phyloP scores from a whole-genome alignment of 1,140 invertebrate genomes.

The Anthonomus grandis region DNA sequence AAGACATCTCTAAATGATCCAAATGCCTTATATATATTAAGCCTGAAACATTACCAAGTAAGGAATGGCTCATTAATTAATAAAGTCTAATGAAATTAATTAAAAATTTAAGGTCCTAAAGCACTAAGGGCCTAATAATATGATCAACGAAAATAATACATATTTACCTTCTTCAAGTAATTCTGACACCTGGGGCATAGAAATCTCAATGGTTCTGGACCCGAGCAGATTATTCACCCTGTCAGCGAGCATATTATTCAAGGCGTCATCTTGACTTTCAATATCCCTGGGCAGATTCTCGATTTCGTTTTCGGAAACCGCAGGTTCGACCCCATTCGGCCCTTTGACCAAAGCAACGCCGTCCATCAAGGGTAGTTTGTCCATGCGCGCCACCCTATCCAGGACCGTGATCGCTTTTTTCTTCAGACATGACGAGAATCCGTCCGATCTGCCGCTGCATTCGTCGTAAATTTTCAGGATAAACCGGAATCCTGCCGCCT shows the following conservation, averaged over 20 bases:
- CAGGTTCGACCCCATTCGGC: conserved; percentile 44
- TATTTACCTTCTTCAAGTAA: conserved; percentile 66
- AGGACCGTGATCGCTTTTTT: conserved; percentile 75
- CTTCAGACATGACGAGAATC: conserved; percentile 70
- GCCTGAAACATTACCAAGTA: too few species aligned
- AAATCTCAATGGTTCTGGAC: conserved; percentile 69
- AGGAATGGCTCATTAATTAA: too few species aligned
- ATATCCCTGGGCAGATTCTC: conserved; percentile 61
- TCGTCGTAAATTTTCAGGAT: conserved; percentile 61
- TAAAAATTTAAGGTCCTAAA: too few species aligned
- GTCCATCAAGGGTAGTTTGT: conserved; percentile 62
- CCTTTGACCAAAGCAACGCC: conserved; percentile 62
- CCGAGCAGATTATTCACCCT: conserved; percentile 67
- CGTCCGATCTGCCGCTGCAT: conserved; percentile 56
- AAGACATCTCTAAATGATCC: too few species aligned
- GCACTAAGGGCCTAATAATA: too few species aligned
- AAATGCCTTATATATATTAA: too few species aligned
- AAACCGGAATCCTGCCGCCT: conserved; percentile 54
- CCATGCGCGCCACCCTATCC: conserved; percentile 66
- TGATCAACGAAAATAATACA: too few species aligned
- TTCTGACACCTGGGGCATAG: conserved; percentile 63
- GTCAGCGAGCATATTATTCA: conserved; percentile 68
- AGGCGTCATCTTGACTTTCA: conserved; percentile 60
- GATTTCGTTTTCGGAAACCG: conserved; percentile 60
- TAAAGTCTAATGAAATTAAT: too few species aligned